Percentiles rank a stretch among this genome's conserved stretches.
Evolutionary conservation across 2,113 vertebrate species (phyloP).

Genomic region (Apaloderma vittatum): DNA sequence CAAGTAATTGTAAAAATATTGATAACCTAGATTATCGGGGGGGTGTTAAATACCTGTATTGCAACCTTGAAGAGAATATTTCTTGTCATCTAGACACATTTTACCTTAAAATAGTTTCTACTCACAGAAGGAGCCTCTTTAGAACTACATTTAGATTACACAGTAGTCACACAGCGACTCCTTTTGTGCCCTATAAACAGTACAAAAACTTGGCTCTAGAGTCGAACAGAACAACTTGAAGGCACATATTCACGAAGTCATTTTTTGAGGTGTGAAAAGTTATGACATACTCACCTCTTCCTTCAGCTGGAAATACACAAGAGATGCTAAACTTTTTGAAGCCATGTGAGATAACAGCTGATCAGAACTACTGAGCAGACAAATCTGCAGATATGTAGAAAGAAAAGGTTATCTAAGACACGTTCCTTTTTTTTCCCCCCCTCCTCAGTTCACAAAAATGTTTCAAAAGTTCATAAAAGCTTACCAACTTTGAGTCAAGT

Average conservation of each 20-base stretch:
- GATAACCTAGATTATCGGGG: background rate
- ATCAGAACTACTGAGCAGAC: conserved; percentile 65
- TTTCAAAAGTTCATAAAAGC: conserved; percentile 2
- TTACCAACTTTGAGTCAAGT: conserved; percentile 85
- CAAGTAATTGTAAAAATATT: background rate
- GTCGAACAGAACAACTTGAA: background rate
- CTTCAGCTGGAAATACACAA: conserved; percentile 81
- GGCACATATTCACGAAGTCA: background rate
- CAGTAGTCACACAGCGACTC: background rate
- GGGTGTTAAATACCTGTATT: background rate
- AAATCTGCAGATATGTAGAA: conserved; percentile 69
- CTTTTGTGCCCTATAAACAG: background rate
- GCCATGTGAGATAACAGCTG: conserved; percentile 85
- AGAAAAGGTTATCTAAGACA: background rate
- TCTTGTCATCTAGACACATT: background rate
- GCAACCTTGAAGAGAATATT: background rate
- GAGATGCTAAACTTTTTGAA: conserved; percentile 80
- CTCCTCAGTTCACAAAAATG: background rate
- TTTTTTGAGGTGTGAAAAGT: background rate
- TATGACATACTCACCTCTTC: conserved; percentile 78
- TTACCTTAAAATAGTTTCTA: background rate
- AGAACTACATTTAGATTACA: background rate
- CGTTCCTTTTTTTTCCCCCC: rapidly evolving
- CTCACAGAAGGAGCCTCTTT: rapidly evolving
- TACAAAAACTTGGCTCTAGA: background rate